A percentile compares a stretch with the other conserved stretches of the same genome.
Conservation (phyloP, 2,797 vertebrate species). For the Zalophus californianus region DNA sequence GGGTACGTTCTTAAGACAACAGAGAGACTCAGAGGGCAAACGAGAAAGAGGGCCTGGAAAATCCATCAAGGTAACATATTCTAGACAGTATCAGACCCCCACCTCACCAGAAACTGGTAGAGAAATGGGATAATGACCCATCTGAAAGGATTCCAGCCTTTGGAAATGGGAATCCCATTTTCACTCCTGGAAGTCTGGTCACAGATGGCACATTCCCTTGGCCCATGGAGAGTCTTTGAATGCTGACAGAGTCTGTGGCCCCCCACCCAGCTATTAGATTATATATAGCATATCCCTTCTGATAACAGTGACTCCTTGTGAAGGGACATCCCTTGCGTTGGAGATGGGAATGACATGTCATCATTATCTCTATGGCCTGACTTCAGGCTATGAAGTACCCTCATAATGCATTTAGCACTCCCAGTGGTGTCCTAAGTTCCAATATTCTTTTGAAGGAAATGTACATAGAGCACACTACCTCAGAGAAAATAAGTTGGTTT, state of each 20-base stretch:
- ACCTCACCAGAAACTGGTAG: not conserved
- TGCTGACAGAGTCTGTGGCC: not conserved
- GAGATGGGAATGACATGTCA: slow-evolving; percentile 25
- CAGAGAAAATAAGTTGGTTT: not conserved
- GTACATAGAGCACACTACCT: not conserved
- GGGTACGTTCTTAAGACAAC: not conserved
- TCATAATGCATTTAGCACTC: not conserved
- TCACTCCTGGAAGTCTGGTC: slow-evolving; percentile 7
- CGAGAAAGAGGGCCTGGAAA: not conserved
- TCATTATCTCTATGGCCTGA: not conserved
- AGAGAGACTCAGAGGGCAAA: not conserved
- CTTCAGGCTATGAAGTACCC: not conserved
- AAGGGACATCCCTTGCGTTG: not conserved
- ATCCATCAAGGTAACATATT: not conserved
- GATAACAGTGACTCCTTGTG: not conserved
- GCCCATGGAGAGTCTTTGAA: not conserved
- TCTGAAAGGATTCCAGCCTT: not conserved
- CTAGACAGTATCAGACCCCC: not conserved
- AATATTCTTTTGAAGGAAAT: slow-evolving; percentile 38
- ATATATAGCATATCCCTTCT: slow-evolving; percentile 8
- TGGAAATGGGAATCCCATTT: slow-evolving; percentile 25
- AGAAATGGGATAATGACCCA: not conserved
- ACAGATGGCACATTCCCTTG: not conserved
- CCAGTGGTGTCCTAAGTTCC: not conserved
- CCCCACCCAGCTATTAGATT: not conserved